Evolutionary conservation across 2,113 vertebrate genomes (phyloP).

Genomic region (Prolemur simus): DNA sequence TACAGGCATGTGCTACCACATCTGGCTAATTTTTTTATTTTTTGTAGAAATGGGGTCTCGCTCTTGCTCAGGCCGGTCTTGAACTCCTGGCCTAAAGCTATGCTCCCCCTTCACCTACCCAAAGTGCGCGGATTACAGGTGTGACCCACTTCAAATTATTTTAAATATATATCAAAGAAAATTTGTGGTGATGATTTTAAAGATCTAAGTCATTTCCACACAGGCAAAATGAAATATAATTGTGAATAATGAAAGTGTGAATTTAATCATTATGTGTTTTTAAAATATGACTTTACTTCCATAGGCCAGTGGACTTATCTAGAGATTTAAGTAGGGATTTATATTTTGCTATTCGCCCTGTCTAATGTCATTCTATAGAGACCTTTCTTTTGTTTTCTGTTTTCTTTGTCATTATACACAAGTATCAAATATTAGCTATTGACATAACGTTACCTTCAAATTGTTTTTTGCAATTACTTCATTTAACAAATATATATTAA

Average conservation of each 20-base stretch:
- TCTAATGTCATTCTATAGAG: background rate
- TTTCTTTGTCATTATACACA: conserved; percentile 30
- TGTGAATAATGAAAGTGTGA: background rate
- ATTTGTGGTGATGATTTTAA: background rate
- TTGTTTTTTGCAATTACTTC: background rate
- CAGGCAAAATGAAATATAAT: background rate
- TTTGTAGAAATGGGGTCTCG: too few species aligned
- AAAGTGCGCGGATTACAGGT: too few species aligned
- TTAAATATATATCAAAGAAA: conserved; percentile 34
- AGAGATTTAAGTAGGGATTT: background rate
- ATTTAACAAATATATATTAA: background rate
- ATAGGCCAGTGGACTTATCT: background rate
- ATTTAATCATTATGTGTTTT: background rate
- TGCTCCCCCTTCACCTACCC: too few species aligned
- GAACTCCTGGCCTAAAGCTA: too few species aligned
- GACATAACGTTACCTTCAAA: background rate
- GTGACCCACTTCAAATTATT: background rate
- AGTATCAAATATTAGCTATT: conserved; percentile 19
- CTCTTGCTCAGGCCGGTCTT: too few species aligned
- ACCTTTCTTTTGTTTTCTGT: background rate
- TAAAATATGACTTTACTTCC: background rate
- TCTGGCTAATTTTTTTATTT: too few species aligned
- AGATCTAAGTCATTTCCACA: background rate
- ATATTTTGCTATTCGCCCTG: background rate
- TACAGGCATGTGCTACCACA: too few species aligned